Evolutionary conservation across 2,888 invertebrate genomes (phyloP), one percentile per base, ranked within the genome.

Genomic region (Asteroscopus sphinx): DNA sequence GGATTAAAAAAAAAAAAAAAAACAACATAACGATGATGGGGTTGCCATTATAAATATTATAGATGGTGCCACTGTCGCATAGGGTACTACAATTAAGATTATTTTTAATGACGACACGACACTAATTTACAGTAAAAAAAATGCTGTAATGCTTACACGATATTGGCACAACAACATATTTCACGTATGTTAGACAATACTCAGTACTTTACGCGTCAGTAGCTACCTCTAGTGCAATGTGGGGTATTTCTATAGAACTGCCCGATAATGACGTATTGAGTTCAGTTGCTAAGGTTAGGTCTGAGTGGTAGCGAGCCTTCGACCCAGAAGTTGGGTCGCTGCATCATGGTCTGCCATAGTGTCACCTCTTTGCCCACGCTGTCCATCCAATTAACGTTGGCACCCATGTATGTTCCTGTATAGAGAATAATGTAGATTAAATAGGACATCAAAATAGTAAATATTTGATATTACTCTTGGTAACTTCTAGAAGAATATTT

Each of bases 241-340:
- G n/a, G 12, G 4, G 30, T 5, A 21, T 47, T 51, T 52, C 62
- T 44, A 13, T 49, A 68, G 62, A 68, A 68, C 51, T 68, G 57
- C 64, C 64, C 66, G 11, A 37, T 53, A 41, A 25, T 40, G 45
- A 48, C 17, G 62, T 54, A 33, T 39, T 46, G 36, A 32, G 40
- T 53, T 86, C 68, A 93, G 76, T 93, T 92, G 77, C 86, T 91
- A 52, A 97, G 94, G 58, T 97, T 97, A 41, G 98, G 96, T 80
- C 99, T 95, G 36, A 99, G 95, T 3, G 97, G 96, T 40, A 99
- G 94, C 59, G 97, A 98, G 57, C 98, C 98, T 91, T 99, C 99
- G n/a, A 99, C 98, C 99, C 99, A 99, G 89, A 98, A 97, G 91
- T 98, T 98, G 28, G 99, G 99, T 63, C 97, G 95, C 82, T 98